phyloP scores from a whole-genome alignment of 2,797 vertebrate species.

The Kryptolebias ocellatus region DNA sequence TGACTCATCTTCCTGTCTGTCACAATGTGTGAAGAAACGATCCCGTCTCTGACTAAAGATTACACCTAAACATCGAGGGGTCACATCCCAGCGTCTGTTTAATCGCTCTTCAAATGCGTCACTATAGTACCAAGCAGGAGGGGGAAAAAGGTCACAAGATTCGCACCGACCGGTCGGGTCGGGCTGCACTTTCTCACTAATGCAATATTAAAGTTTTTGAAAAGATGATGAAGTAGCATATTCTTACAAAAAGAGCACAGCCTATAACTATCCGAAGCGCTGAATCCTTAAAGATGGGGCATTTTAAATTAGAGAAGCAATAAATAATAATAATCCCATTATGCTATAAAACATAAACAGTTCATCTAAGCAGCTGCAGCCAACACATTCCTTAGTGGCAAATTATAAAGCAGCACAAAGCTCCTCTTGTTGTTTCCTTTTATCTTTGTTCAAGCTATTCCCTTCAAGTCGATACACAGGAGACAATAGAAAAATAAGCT shows the following conservation, averaged over 20 bases:
- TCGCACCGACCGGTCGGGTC: constrained; percentile 13
- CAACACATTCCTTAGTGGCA: constrained; percentile 61
- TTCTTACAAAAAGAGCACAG: no score
- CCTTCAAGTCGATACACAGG: constrained; percentile 54
- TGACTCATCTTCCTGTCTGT: constrained; percentile 35
- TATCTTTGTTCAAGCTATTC: constrained; percentile 64
- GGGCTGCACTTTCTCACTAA: background rate
- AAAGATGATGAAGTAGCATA: background rate
- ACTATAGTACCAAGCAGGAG: background rate
- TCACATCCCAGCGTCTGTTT: constrained; percentile 39
- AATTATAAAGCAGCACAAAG: constrained; percentile 68
- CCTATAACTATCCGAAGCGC: no score
- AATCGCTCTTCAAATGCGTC: constrained; percentile 12
- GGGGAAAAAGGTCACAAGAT: background rate
- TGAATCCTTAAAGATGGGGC: background rate
- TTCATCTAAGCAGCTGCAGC: constrained; percentile 50
- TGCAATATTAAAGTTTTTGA: background rate
- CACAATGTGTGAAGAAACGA: background rate
- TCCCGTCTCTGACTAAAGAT: no score
- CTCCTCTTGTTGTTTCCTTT: constrained; percentile 67
- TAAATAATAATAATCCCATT: constrained; percentile 26
- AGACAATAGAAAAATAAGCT: constrained; percentile 68
- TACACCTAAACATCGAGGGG: constrained; percentile 26
- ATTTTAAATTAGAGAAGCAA: constrained; percentile 18
- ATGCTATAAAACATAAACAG: constrained; percentile 42